Conservation (phyloP, 2,113 vertebrate genomes). For the Oenanthe melanoleuca region DNA sequence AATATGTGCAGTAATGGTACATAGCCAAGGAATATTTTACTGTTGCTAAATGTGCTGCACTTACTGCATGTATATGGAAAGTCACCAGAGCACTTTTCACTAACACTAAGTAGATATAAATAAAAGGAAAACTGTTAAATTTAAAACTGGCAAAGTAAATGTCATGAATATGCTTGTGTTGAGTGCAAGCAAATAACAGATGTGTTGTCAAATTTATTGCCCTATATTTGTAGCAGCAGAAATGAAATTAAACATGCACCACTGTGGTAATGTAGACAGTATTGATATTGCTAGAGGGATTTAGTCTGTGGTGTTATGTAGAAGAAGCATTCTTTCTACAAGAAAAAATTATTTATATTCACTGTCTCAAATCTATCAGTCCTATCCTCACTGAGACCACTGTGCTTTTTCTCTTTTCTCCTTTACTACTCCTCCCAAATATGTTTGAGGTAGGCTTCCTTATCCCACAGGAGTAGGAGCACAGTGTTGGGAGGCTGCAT, state of each 20-base stretch:
- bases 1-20: background rate
- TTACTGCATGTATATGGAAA: constrained; percentile 8
- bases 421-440: background rate
- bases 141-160: constrained; percentile 56
- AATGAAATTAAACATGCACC: constrained; percentile 47
- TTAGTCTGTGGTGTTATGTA: constrained; percentile 11
- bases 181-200: constrained; percentile 70
- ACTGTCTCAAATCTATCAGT: background rate
- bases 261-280: constrained; percentile 13
- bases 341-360: background rate
- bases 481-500: background rate
- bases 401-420: background rate
- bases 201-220: constrained; percentile 65
- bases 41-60: background rate
- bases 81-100: constrained; percentile 50
- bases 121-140: constrained; percentile 63
- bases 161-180: constrained; percentile 58
- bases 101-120: constrained; percentile 62
- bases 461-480: background rate
- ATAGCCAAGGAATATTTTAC: constrained; percentile 19
- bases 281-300: constrained; percentile 42
- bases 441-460: background rate
- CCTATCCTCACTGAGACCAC: background rate
- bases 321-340: background rate
- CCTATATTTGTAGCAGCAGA: constrained; percentile 58